Evolutionary conservation across 2,888 invertebrate species (phyloP).

Genomic region (Tinea trinotella): DNA sequence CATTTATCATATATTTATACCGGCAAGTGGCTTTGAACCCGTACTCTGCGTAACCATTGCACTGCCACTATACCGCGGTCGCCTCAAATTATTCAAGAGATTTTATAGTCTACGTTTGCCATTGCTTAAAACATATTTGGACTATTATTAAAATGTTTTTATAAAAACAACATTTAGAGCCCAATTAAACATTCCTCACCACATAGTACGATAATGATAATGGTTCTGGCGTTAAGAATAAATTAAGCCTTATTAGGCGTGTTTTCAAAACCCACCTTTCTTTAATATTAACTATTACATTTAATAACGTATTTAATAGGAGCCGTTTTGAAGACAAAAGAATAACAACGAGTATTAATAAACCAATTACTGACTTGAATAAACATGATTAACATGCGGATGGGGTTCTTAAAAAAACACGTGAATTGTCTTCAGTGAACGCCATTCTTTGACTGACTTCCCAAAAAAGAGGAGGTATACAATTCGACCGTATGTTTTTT

Average conservation of each 20-base stretch:
- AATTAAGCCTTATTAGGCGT: constrained; percentile 1
- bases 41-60: too few relatives aligned
- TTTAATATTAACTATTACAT: background rate
- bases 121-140: too few relatives aligned
- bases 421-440: background rate
- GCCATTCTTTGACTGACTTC: too few relatives aligned
- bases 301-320: constrained; percentile 1
- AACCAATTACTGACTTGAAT: background rate
- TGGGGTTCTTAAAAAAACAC: background rate
- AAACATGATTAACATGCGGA: background rate
- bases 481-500: too few relatives aligned
- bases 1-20: too few relatives aligned
- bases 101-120: too few relatives aligned
- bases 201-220: background rate
- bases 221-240: background rate
- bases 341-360: too few relatives aligned
- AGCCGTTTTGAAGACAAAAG: constrained; percentile 2
- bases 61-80: too few relatives aligned
- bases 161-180: background rate
- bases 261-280: background rate
- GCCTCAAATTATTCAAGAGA: too few relatives aligned
- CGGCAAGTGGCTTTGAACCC: too few relatives aligned
- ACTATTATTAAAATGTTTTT: background rate
- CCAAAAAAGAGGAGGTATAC: too few relatives aligned
- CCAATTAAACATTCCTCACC: background rate